A percentile compares a stretch with the other conserved stretches of the same genome.
Evolutionary conservation across 2,888 invertebrate species (phyloP).

Genomic region (Epinotia ramella): DNA sequence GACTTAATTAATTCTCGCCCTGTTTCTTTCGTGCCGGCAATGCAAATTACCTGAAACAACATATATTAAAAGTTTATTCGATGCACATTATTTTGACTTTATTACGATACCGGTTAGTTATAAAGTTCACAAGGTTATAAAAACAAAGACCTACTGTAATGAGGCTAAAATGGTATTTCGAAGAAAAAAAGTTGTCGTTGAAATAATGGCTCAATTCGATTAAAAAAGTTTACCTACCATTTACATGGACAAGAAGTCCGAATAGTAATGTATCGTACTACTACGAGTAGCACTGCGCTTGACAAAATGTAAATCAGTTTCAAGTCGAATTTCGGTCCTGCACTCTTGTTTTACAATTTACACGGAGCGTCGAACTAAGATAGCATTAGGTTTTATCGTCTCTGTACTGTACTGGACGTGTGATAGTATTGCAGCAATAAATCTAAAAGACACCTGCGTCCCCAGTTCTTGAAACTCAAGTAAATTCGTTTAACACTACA

Average conservation of each 20-base stretch:
- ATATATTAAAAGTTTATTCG: constrained; percentile 22
- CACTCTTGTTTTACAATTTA: constrained; percentile 16
- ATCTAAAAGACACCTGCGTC: constrained; percentile 34
- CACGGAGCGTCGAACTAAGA: constrained; percentile 27
- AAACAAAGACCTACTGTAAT: not conserved
- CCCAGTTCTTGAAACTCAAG: constrained; percentile 24
- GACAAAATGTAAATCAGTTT: too few relatives aligned
- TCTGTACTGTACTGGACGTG: constrained; percentile 21
- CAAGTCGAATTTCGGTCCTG: not conserved
- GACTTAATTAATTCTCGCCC: constrained; percentile 32
- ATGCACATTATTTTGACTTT: not conserved
- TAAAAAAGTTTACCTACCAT: too few relatives aligned
- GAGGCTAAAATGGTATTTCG: not conserved
- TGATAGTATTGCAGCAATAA: constrained; percentile 36
- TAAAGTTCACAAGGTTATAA: not conserved
- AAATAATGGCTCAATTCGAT: too few relatives aligned
- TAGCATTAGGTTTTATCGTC: constrained; percentile 34
- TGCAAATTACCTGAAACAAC: constrained; percentile 41
- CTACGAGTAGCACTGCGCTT: too few relatives aligned
- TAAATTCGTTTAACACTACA: constrained; percentile 22
- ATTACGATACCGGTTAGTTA: not conserved
- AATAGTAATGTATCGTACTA: too few relatives aligned
- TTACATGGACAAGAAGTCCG: too few relatives aligned
- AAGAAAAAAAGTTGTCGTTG: too few relatives aligned
- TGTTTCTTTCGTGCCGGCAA: constrained; percentile 9